Evolutionary conservation across 2,113 vertebrate species (phyloP).

Genomic region (Cottus gobio): DNA sequence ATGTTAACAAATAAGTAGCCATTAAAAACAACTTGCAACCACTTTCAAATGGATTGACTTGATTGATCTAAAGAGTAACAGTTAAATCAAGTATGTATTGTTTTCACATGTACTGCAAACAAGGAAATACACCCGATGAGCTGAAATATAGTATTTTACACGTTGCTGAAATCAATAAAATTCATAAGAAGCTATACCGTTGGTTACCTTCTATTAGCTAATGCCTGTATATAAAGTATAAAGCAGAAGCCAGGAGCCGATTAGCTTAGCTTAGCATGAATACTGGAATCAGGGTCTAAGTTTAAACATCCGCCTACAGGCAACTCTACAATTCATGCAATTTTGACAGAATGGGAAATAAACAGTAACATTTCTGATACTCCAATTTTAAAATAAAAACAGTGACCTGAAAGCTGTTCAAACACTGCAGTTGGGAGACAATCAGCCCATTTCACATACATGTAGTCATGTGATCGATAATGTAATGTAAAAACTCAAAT

Average conservation of each 20-base stretch:
- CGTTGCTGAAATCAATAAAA: neutral
- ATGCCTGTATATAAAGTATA: neutral
- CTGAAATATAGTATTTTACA: neutral
- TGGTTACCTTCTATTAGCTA: neutral
- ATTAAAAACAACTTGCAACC: neutral
- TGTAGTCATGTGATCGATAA: neutral
- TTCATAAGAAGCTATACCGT: neutral
- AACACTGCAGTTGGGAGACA: no score
- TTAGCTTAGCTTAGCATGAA: neutral
- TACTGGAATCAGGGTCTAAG: neutral
- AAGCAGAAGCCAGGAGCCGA: neutral
- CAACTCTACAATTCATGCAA: neutral
- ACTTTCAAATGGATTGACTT: neutral
- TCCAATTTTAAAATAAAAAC: no score
- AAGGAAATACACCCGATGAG: neutral
- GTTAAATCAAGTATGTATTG: neutral
- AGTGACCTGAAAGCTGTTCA: no score
- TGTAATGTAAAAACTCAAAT: no score
- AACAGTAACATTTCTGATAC: no score
- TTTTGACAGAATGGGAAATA: no score
- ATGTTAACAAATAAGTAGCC: neutral
- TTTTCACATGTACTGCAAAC: neutral
- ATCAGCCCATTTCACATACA: neutral
- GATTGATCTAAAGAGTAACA: neutral
- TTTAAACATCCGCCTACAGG: neutral